Percentiles rank a stretch among this genome's conserved stretches.
Evolutionary conservation across 2,888 invertebrate species (phyloP).

Genomic region (Cylindroiulus punctatus): DNA sequence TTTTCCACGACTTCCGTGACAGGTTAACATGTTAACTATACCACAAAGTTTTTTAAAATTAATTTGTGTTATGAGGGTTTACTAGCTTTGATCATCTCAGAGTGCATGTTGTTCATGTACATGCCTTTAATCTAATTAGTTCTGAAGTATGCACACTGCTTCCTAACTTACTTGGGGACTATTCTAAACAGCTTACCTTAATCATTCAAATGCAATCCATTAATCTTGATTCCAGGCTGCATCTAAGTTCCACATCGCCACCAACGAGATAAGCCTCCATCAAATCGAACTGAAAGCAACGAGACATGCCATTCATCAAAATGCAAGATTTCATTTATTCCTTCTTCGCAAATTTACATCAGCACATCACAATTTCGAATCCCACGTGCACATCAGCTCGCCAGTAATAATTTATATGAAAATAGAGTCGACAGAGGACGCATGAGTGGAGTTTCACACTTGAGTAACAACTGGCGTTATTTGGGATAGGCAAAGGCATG

Average conservation of each 20-base stretch:
- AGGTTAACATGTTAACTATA: too few relatives aligned
- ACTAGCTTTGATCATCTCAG: too few relatives aligned
- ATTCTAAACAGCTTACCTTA: constrained; percentile 10
- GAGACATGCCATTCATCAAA: not conserved
- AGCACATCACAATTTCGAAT: not conserved
- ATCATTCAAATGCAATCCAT: not conserved
- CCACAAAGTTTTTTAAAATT: too few relatives aligned
- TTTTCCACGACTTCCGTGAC: too few relatives aligned
- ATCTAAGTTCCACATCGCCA: not conserved
- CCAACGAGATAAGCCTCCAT: not conserved
- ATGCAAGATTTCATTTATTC: not conserved
- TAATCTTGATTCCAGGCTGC: not conserved
- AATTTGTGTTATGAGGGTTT: too few relatives aligned
- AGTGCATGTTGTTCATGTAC: too few relatives aligned
- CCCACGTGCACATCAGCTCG: not conserved
- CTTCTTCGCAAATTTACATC: not conserved
- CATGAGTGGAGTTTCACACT: not conserved
- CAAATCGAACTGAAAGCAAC: not conserved
- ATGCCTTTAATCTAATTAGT: too few relatives aligned
- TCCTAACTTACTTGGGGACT: not conserved
- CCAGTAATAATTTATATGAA: constrained; percentile 14
- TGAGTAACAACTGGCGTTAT: not conserved
- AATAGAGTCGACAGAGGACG: not conserved
- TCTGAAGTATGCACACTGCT: too few relatives aligned
- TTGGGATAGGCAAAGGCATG: not conserved